A percentile compares a stretch with the other conserved stretches of the same genome.
phyloP scores from a whole-genome alignment of 2,113 vertebrate genomes.

The Equus quagga region DNA sequence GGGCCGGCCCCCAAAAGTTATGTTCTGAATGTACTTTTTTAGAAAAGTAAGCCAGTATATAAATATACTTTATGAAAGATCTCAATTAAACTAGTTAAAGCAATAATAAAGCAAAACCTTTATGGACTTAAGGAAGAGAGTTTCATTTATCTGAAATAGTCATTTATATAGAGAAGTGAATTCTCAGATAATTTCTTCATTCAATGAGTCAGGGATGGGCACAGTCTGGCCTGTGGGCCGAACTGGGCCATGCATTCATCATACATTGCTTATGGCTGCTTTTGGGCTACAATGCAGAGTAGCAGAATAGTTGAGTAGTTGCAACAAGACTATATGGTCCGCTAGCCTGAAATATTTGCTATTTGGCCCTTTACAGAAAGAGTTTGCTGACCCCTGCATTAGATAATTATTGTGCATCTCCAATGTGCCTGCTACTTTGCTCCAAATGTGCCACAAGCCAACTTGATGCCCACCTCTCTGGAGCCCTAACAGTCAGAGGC shows the following conservation, averaged over 20 bases:
- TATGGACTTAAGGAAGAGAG: neutral
- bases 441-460: neutral
- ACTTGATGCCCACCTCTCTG: neutral
- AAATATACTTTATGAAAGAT: neutral
- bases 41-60: neutral
- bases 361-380: neutral
- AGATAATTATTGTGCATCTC: neutral
- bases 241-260: neutral
- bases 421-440: neutral
- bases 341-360: neutral
- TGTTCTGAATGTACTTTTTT: neutral
- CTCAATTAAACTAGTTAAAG: neutral
- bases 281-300: neutral
- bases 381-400: neutral
- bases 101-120: neutral
- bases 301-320: neutral
- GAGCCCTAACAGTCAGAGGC: neutral
- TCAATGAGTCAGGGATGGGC: neutral
- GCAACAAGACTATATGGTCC: neutral
- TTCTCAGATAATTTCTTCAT: slow-evolving; percentile 27
- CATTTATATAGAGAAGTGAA: neutral
- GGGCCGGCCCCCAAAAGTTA: neutral
- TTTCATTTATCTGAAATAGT: slow-evolving; percentile 28
- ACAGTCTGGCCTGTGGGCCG: neutral
- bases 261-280: neutral